phyloP scores from a whole-genome alignment of 1,140 invertebrate genomes.

The Mactra quadrangularis region DNA sequence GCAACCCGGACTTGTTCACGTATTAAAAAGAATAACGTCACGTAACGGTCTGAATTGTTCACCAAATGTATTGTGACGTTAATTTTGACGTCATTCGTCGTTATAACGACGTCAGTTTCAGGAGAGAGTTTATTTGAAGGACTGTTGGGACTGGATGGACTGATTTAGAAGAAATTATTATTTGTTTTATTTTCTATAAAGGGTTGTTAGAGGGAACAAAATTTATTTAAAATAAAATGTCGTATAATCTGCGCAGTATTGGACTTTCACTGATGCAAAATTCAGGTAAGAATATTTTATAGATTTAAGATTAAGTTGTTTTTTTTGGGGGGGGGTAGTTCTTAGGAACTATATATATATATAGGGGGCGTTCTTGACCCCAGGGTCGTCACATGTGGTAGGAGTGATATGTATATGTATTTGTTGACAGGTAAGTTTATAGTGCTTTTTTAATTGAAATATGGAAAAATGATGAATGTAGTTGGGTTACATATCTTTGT shows the following conservation, averaged over 20 bases:
- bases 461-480: too few relatives aligned
- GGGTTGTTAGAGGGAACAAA: neutral
- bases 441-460: too few relatives aligned
- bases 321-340: too few relatives aligned
- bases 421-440: too few relatives aligned
- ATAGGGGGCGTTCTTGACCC: too few relatives aligned
- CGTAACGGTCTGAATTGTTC: neutral
- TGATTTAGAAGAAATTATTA: constrained; percentile 3
- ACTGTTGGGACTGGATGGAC: constrained; percentile 37
- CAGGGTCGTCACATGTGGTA: too few relatives aligned
- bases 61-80: neutral
- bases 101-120: constrained; percentile 4
- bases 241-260: constrained; percentile 32
- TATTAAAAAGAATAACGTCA: too few relatives aligned
- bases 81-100: constrained; percentile 23
- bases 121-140: neutral
- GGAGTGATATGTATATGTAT: too few relatives aligned
- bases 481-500: too few relatives aligned
- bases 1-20: too few relatives aligned
- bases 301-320: neutral
- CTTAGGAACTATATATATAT: too few relatives aligned
- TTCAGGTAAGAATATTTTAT: neutral
- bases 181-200: neutral
- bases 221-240: neutral
- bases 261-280: constrained; percentile 18